Conservation (phyloP, 2,797 vertebrate species). For the Silurus aristotelis region DNA sequence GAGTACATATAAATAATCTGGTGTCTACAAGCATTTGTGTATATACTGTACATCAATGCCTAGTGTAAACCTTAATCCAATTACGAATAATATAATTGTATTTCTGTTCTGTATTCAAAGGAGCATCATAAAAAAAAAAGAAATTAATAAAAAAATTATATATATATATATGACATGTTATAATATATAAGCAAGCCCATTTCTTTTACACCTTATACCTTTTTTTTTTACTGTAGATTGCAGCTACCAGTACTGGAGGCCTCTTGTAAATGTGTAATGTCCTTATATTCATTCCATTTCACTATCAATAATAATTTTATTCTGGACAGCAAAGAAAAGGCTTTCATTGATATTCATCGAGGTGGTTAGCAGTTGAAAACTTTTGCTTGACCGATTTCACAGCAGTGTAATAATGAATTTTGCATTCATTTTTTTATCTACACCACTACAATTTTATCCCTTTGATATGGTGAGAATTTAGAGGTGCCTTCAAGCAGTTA, state of each 20-base stretch:
- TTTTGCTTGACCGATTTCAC: constrained; percentile 51
- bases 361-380: constrained; percentile 51
- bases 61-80: not conserved
- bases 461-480: constrained; percentile 51
- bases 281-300: not conserved
- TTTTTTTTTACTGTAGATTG: constrained; percentile 16
- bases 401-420: constrained; percentile 54
- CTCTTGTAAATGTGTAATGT: constrained; percentile 17
- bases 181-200: not conserved
- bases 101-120: not conserved
- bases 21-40: no score
- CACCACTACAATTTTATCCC: constrained; percentile 53
- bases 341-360: constrained; percentile 59
- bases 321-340: constrained; percentile 6
- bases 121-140: no score
- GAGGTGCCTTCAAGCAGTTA: constrained; percentile 44
- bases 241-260: not conserved
- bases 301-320: constrained; percentile 30
- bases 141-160: not conserved
- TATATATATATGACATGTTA: not conserved
- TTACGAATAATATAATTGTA: not conserved
- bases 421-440: constrained; percentile 50
- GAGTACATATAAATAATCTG: no score
- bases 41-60: not conserved
- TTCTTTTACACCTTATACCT: not conserved